These are phyloP conservation scores for Craterocephalus amniculus DNA, from an alignment of 2,797 vertebrate genomes.

Conservation along the genomic window DNA sequence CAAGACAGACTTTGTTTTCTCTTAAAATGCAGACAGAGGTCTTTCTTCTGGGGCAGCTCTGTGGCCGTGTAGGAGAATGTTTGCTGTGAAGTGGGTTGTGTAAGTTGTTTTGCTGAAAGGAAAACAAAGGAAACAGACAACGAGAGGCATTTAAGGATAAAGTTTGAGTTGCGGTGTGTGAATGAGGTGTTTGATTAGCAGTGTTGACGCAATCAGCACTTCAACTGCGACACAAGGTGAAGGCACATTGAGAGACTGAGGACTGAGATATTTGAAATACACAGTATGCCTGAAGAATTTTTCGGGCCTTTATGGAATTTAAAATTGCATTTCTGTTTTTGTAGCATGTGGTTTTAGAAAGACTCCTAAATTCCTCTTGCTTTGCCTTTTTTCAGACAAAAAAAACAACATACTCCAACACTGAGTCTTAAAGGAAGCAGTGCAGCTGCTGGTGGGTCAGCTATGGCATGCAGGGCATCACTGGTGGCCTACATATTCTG, in stretches of 20 bases:
- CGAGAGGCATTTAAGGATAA: constrained; percentile 36
- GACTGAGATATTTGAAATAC: constrained; percentile 42
- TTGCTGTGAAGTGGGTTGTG: constrained; percentile 47
- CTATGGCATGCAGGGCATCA: constrained; percentile 30
- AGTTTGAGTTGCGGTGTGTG: constrained; percentile 31
- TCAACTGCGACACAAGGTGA: constrained; percentile 1
- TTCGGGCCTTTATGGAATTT: constrained; percentile 41
- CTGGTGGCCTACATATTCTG: constrained; percentile 29
- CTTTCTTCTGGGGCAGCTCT: constrained; percentile 57
- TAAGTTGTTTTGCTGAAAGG: constrained; percentile 53
- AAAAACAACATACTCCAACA: constrained; percentile 19
- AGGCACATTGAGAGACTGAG: background rate
- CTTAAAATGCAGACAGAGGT: constrained; percentile 45
- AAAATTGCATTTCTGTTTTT: constrained; percentile 47
- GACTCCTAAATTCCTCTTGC: constrained; percentile 33
- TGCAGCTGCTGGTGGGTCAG: constrained; percentile 8
- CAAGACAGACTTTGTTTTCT: constrained; percentile 48
- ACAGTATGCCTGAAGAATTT: constrained; percentile 19
- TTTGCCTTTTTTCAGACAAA: constrained; percentile 31
- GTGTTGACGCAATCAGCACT: constrained; percentile 35
- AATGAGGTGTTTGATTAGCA: constrained; percentile 46
- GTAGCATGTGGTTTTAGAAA: constrained; percentile 42
- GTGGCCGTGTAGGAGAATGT: constrained; percentile 51
- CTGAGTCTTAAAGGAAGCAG: constrained; percentile 13
- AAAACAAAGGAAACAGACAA: constrained; percentile 26